These are phyloP conservation scores for Colinus virginianus DNA, from an alignment of 2,113 vertebrate genomes.

Conservation along the genomic window DNA sequence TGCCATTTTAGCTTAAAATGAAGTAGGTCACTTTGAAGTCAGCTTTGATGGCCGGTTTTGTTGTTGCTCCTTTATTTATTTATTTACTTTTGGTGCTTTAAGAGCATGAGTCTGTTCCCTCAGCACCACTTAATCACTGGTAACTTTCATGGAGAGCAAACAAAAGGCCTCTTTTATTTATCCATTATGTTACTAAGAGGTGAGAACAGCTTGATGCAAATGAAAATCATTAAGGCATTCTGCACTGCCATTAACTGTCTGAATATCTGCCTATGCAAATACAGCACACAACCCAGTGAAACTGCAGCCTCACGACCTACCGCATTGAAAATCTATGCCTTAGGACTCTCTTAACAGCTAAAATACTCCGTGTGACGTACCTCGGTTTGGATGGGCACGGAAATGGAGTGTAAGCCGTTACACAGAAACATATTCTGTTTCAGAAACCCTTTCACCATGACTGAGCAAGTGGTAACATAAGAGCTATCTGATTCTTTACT, in stretches of 20 bases:
- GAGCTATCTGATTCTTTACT: not conserved
- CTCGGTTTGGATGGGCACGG: not conserved
- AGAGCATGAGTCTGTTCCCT: conserved; percentile 29
- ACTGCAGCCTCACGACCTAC: conserved; percentile 51
- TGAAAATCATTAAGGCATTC: conserved; percentile 68
- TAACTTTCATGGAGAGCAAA: conserved; percentile 62
- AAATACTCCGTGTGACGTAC: not conserved
- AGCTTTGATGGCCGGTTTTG: conserved; percentile 52
- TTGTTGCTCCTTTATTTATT: not conserved
- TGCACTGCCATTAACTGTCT: conserved; percentile 58
- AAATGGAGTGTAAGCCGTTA: conserved; percentile 20
- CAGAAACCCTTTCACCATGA: not conserved
- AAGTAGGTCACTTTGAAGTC: conserved; percentile 62
- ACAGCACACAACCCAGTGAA: conserved; percentile 16
- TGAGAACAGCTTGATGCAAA: conserved; percentile 73
- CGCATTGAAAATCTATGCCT: conserved; percentile 40
- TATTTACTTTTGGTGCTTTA: not conserved
- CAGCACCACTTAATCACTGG: conserved; percentile 55
- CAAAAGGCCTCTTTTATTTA: conserved; percentile 66
- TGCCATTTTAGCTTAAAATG: conserved; percentile 43
- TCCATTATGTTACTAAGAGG: conserved; percentile 63
- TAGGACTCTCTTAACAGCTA: conserved; percentile 29
- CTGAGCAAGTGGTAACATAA: conserved; percentile 2
- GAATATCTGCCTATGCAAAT: conserved; percentile 60
- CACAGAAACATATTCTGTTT: not conserved